Evolutionary conservation across 92 coral and sea anemone genomes (phyloP).

Genomic region (Parazoanthus swiftii): DNA sequence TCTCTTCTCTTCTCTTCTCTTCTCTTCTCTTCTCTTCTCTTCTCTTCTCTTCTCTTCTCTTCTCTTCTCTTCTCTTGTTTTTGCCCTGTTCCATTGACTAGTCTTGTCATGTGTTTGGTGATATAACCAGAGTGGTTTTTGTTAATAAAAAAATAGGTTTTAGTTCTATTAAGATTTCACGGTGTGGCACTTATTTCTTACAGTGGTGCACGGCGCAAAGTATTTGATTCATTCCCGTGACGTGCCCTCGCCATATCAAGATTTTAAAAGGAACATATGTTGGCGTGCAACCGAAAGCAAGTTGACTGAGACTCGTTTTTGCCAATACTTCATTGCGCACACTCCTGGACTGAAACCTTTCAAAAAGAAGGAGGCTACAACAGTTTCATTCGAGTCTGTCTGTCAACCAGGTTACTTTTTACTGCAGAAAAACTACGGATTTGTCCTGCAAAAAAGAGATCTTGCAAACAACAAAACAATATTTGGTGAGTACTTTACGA

Average conservation of each 20-base stretch:
- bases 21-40: not conserved
- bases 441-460: slow-evolving; percentile 3
- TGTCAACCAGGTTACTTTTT: slow-evolving; percentile 37
- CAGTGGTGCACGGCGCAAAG: slow-evolving; percentile 37
- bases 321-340: slow-evolving; percentile 22
- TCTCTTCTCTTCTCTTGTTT: too few species aligned
- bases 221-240: slow-evolving; percentile 21
- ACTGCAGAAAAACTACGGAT: slow-evolving; percentile 21
- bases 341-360: slow-evolving; percentile 30
- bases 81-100: too few species aligned
- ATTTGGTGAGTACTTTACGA: slow-evolving; percentile 8
- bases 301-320: not conserved
- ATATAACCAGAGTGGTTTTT: too few species aligned
- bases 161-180: not conserved
- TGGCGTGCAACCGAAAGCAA: slow-evolving; percentile 33
- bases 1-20: not conserved
- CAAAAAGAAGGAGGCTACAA: not conserved
- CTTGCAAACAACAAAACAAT: slow-evolving; percentile 3
- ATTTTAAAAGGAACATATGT: not conserved
- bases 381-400: slow-evolving; percentile 26
- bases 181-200: not conserved
- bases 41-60: not conserved
- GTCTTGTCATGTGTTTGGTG: too few species aligned
- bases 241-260: not conserved
- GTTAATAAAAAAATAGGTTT: too few species aligned